A percentile compares a stretch with the other conserved stretches of the same genome.
Conservation (phyloP, 53 echinoderm and acorn worm species). For the Henricia sp. region DNA sequence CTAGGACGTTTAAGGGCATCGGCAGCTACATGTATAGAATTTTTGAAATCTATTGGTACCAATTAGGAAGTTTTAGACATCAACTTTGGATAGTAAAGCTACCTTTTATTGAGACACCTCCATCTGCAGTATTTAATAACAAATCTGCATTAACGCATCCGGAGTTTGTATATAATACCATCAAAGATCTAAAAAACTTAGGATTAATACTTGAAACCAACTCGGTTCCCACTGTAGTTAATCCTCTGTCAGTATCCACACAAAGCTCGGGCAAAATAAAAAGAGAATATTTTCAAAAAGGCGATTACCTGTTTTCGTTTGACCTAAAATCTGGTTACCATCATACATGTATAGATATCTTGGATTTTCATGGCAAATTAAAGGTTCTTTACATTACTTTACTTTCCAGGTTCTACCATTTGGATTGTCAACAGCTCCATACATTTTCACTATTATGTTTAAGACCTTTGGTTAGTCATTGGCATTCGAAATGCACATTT, state of each 20-base stretch:
- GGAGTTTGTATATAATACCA: conserved; percentile 16
- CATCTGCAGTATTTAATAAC: neutral
- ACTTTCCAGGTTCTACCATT: conserved; percentile 50
- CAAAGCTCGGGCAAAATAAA: conserved; percentile 49
- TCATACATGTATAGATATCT: conserved; percentile 46
- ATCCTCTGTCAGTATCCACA: conserved; percentile 56
- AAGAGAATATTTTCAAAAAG: conserved; percentile 27
- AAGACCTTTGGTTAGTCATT: conserved; percentile 31
- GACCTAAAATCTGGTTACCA: conserved; percentile 58
- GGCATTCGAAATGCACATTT: conserved; percentile 7
- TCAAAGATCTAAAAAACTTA: neutral
- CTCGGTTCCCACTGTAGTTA: conserved; percentile 9
- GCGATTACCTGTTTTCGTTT: conserved; percentile 41
- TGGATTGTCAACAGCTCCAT: conserved; percentile 55
- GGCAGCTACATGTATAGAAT: too few species aligned
- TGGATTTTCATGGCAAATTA: conserved; percentile 38
- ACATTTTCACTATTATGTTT: conserved; percentile 54
- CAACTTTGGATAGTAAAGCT: neutral
- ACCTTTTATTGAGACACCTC: conserved; percentile 21
- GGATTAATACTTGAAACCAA: neutral
- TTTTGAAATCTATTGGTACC: neutral
- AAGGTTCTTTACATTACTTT: conserved; percentile 18
- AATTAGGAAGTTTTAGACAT: neutral
- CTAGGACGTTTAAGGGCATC: conserved; percentile 6
- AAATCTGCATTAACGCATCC: conserved; percentile 12